A percentile compares a stretch with the other conserved stretches of the same genome.
phyloP scores from a whole-genome alignment of 2,888 invertebrate genomes.

The Romanomermis culicivorax region DNA sequence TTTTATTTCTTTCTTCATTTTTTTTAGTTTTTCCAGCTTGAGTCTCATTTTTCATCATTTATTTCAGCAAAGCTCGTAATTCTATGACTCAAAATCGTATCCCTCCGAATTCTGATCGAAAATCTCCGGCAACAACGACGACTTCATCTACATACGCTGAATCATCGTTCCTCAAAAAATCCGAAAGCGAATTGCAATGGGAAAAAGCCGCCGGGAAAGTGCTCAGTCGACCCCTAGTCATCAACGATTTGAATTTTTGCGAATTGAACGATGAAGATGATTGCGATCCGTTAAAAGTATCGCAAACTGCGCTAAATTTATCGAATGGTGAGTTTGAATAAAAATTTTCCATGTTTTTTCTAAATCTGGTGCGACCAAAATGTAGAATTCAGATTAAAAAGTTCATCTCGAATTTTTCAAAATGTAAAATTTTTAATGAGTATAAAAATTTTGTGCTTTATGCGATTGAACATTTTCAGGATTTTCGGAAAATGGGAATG shows the following conservation, averaged over 20 bases:
- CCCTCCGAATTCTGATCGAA: too few species aligned
- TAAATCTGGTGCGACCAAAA: background rate
- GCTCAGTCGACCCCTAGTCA: conserved; percentile 41
- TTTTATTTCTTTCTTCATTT: too few species aligned
- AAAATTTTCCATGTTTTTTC: background rate
- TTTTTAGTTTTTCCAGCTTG: too few species aligned
- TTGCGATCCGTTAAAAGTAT: conserved; percentile 16
- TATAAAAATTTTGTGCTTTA: too few species aligned
- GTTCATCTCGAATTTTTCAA: too few species aligned
- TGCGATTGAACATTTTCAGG: too few species aligned
- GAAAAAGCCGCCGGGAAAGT: conserved; percentile 58
- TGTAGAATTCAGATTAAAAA: too few species aligned
- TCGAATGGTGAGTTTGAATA: too few species aligned
- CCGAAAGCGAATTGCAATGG: conserved; percentile 62
- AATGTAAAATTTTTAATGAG: too few species aligned
- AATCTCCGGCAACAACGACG: background rate
- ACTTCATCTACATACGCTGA: background rate
- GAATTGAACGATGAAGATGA: conserved; percentile 68
- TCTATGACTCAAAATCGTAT: conserved; percentile 22
- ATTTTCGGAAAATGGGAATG: too few species aligned
- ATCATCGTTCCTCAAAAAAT: conserved; percentile 9
- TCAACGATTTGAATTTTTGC: conserved; percentile 85
- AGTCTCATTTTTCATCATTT: too few species aligned
- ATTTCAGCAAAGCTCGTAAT: conserved; percentile 11
- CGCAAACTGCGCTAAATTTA: too few species aligned